Evolutionary conservation across 2,888 invertebrate species (phyloP).

Genomic region (Scelioninae gen. 2): DNA sequence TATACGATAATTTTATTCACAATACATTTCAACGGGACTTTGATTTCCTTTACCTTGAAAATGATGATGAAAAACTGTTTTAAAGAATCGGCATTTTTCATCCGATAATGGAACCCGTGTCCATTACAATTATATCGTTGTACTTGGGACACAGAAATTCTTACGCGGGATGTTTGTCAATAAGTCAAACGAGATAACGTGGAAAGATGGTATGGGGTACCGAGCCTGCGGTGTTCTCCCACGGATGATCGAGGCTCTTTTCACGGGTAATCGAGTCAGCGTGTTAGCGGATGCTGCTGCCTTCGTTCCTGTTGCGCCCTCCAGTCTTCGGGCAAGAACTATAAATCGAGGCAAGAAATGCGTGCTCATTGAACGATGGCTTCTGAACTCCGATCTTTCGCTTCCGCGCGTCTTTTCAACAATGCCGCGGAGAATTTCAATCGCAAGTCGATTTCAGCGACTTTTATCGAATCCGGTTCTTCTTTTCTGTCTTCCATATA

Average conservation of each 20-base stretch:
- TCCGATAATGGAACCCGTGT: no score
- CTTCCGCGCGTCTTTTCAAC: constrained; percentile 38
- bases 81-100: no score
- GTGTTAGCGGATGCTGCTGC: constrained; percentile 64
- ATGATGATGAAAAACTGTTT: no score
- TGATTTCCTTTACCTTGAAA: no score
- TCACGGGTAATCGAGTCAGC: constrained; percentile 65
- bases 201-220: constrained; percentile 33
- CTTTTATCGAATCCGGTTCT: constrained; percentile 24
- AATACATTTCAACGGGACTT: no score
- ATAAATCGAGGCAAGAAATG: constrained; percentile 47
- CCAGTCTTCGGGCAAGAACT: constrained; percentile 17
- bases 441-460: constrained; percentile 10
- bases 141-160: constrained; percentile 38
- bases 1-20: no score
- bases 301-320: constrained; percentile 51
- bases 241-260: constrained; percentile 61
- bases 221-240: constrained; percentile 63
- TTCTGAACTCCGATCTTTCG: constrained; percentile 24
- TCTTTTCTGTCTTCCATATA: neutral
- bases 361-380: constrained; percentile 38
- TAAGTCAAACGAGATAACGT: constrained; percentile 44
- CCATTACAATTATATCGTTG: no score
- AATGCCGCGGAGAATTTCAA: constrained; percentile 24
- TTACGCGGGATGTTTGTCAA: constrained; percentile 53